Evolutionary conservation across 2,888 invertebrate genomes (phyloP).

Genomic region (Cabera pusaria): DNA sequence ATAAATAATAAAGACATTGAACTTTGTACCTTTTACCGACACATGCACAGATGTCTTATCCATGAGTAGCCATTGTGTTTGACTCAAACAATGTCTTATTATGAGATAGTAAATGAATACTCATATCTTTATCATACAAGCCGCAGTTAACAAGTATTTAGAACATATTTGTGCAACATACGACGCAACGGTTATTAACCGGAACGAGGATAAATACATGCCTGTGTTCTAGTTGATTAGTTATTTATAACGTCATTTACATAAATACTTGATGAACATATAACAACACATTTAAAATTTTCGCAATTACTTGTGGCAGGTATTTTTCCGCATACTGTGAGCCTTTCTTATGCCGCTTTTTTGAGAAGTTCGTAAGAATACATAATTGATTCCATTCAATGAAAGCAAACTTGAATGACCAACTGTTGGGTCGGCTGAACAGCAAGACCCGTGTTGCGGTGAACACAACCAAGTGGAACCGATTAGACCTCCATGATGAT

Average conservation of each 20-base stretch:
- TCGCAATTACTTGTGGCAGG: too few species aligned
- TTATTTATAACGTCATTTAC: constrained; percentile 28
- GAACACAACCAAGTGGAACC: too few species aligned
- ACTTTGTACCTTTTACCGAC: constrained; percentile 1
- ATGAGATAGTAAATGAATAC: constrained; percentile 24
- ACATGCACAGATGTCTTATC: constrained; percentile 5
- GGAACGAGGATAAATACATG: constrained; percentile 28
- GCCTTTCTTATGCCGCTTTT: too few species aligned
- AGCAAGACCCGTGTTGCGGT: too few species aligned
- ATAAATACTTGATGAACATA: constrained; percentile 19
- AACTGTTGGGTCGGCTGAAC: too few species aligned
- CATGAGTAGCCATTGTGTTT: constrained; percentile 29
- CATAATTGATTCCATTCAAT: too few species aligned
- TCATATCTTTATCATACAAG: constrained; percentile 24
- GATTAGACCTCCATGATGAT: too few species aligned
- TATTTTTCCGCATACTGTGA: too few species aligned
- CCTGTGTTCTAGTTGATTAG: constrained; percentile 24
- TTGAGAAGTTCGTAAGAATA: too few species aligned
- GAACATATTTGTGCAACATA: constrained; percentile 22
- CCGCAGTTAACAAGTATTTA: constrained; percentile 15
- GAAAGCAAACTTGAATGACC: too few species aligned
- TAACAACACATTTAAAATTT: too few species aligned
- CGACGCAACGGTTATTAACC: constrained; percentile 18
- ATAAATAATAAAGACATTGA: constrained; percentile 11
- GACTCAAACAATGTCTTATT: constrained; percentile 33